phyloP scores from a whole-genome alignment of 2,888 invertebrate species.

The Athripsodes cinereus region DNA sequence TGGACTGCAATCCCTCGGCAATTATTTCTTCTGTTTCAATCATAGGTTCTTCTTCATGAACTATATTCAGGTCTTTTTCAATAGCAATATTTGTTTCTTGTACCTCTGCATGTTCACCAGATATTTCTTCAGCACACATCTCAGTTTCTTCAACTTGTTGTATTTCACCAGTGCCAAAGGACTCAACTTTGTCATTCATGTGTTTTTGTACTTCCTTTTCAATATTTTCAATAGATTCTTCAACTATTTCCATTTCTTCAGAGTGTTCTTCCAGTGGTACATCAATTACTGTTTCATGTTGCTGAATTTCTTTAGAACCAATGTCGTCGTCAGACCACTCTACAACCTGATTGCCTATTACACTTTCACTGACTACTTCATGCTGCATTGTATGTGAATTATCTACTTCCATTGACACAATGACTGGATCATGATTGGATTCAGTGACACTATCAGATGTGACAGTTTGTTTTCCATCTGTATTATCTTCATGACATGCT shows the following conservation, averaged over 20 bases:
- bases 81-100: background rate
- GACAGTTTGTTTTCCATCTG: background rate
- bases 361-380: background rate
- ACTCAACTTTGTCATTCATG: slow-evolving; percentile 3
- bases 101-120: background rate
- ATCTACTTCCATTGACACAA: background rate
- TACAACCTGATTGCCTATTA: slow-evolving; percentile 3
- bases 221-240: slow-evolving; percentile 48
- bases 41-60: slow-evolving; percentile 19
- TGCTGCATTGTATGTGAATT: background rate
- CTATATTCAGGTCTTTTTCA: background rate
- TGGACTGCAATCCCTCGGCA: background rate
- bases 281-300: slow-evolving; percentile 7
- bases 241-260: slow-evolving; percentile 28
- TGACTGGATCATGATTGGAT: background rate
- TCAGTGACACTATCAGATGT: background rate
- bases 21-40: background rate
- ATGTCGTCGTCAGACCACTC: slow-evolving; percentile 22
- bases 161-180: too few species aligned
- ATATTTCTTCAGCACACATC: background rate
- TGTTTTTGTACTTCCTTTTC: slow-evolving; percentile 45
- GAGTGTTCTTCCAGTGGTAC: background rate
- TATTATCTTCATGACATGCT: background rate
- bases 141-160: background rate
- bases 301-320: slow-evolving; percentile 6